phyloP scores from a whole-genome alignment of 1,140 invertebrate species.

The Bradynema listronoti region DNA sequence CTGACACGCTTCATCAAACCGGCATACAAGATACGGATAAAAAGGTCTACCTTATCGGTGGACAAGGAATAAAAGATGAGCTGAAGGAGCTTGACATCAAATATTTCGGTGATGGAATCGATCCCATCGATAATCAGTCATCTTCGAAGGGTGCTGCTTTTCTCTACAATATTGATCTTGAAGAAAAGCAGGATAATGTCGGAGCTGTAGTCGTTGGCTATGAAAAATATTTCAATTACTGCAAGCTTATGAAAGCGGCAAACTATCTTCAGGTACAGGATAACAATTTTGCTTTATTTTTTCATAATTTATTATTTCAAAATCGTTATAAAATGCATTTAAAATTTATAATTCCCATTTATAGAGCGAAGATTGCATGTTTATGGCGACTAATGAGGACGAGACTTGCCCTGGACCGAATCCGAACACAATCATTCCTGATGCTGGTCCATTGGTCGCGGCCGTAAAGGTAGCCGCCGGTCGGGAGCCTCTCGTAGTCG shows the following conservation, averaged over 20 bases:
- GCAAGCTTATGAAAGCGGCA: slow-evolving; percentile 81
- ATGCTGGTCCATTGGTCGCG: slow-evolving; percentile 76
- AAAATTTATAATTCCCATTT: slow-evolving; percentile 18
- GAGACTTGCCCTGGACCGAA: slow-evolving; percentile 67
- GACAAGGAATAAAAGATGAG: slow-evolving; percentile 58
- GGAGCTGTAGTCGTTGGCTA: slow-evolving; percentile 89
- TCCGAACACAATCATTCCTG: slow-evolving; percentile 64
- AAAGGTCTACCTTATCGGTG: slow-evolving; percentile 57
- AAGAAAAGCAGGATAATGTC: slow-evolving; percentile 63
- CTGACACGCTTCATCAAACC: slow-evolving; percentile 41
- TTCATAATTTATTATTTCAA: too few relatives aligned
- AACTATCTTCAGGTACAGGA: slow-evolving; percentile 70
- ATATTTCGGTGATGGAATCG: slow-evolving; percentile 25
- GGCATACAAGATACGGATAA: slow-evolving; percentile 43
- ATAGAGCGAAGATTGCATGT: slow-evolving; percentile 68
- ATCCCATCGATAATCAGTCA: slow-evolving; percentile 39
- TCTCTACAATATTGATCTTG: slow-evolving; percentile 54
- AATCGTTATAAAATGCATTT: too few relatives aligned
- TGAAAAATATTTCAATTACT: slow-evolving; percentile 81
- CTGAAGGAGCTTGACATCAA: slow-evolving; percentile 50
- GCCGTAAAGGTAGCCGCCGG: slow-evolving; percentile 75
- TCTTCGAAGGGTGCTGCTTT: slow-evolving; percentile 41
- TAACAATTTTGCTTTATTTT: too few relatives aligned
- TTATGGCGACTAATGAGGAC: slow-evolving; percentile 88
- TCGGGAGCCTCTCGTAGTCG: slow-evolving; percentile 73